A percentile compares a stretch with the other conserved stretches of the same genome.
These are phyloP conservation scores for Podilymbus podiceps DNA, from an alignment of 2,113 vertebrate genomes.

Conservation along the genomic window DNA sequence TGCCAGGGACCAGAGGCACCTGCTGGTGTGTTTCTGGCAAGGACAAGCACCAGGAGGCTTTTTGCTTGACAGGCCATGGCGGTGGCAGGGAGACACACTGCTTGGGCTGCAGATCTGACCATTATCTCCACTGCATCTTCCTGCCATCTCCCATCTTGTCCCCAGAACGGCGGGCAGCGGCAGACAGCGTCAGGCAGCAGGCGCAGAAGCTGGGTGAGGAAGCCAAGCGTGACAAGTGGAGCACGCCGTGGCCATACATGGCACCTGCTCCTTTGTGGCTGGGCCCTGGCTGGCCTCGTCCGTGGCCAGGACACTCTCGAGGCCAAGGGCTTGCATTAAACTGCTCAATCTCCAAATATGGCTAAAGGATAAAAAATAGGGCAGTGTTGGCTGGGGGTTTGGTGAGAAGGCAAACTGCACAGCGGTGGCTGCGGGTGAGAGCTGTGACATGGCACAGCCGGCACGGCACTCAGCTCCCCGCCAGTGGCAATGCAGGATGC, in stretches of 20 bases:
- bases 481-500: neutral
- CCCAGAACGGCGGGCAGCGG: neutral
- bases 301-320: fast-evolving
- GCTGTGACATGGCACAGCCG: neutral
- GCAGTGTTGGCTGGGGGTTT: neutral
- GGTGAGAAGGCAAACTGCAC: neutral
- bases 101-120: neutral
- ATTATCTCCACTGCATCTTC: neutral
- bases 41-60: neutral
- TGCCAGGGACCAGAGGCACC: neutral
- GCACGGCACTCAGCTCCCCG: neutral
- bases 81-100: fast-evolving
- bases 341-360: fast-evolving
- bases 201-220: fast-evolving
- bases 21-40: fast-evolving
- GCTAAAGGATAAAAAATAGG: neutral
- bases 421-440: fast-evolving
- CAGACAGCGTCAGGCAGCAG: neutral
- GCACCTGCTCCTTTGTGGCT: neutral
- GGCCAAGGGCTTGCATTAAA: neutral
- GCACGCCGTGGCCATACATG: fast-evolving
- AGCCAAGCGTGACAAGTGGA: neutral
- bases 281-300: neutral
- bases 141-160: neutral
- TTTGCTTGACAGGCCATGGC: fast-evolving